These are phyloP conservation scores for chimpanzee (Pan troglodytes) DNA, from an alignment of 2,113 vertebrate genomes.

Conservation along the genomic window NHGRI_mPanTro3-v2.1_pri NC_086015.1:93789001-93789500, in stretches of 20 bases:
- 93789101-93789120: not conserved
- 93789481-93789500: not conserved
- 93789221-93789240: not conserved
- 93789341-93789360: not conserved
- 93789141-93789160: not conserved
- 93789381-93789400: not conserved
- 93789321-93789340: not conserved
- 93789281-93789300: not conserved
- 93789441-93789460: not conserved
- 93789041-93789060: not conserved
- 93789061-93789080: not conserved
- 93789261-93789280: not conserved
- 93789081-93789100: not conserved
- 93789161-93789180: slow-evolving; percentile 8
- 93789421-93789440: not conserved
- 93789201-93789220: not conserved
- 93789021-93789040: not conserved
- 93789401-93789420: not conserved
- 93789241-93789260: not conserved
- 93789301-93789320: not conserved
- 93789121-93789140: not conserved
- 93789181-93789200: not conserved
- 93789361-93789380: not conserved
- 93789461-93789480: not conserved
- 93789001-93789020: not conserved